Evolutionary conservation across 2,113 vertebrate genomes (phyloP).

Genomic region (Meleagris gallopavo): DNA sequence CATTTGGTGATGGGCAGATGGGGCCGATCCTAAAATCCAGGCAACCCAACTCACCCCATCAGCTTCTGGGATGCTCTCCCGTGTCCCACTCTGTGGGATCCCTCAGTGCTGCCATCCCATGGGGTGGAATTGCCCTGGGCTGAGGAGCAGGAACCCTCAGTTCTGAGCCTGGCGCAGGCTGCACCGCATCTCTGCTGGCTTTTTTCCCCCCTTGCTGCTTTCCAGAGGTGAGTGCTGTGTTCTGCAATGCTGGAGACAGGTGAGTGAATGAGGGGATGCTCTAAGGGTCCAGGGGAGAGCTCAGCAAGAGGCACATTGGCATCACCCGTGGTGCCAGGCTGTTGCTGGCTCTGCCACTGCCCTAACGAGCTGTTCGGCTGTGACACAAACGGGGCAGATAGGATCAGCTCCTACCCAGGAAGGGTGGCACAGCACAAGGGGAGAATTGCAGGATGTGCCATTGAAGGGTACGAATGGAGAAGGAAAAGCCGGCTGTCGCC

Average conservation of each 20-base stretch:
- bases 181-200: background rate
- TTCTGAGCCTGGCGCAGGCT: background rate
- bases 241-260: background rate
- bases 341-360: background rate
- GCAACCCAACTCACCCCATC: background rate
- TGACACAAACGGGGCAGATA: conserved; percentile 56
- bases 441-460: conserved; percentile 84
- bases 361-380: conserved; percentile 16
- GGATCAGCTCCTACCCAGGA: conserved; percentile 77
- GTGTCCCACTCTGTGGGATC: fast-evolving
- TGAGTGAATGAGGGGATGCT: fast-evolving
- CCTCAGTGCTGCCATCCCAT: background rate
- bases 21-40: fast-evolving
- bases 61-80: fast-evolving
- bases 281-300: fast-evolving
- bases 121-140: background rate
- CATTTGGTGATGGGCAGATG: background rate
- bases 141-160: background rate
- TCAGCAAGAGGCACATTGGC: background rate
- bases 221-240: background rate
- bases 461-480: background rate
- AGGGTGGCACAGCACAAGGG: conserved; percentile 76
- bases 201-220: background rate
- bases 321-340: background rate
- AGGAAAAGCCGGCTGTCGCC: conserved; percentile 28